A percentile compares a stretch with the other conserved stretches of the same genome.
Evolutionary conservation across 2,888 invertebrate species (phyloP).

Genomic region (Perizoma flavofasciatum): DNA sequence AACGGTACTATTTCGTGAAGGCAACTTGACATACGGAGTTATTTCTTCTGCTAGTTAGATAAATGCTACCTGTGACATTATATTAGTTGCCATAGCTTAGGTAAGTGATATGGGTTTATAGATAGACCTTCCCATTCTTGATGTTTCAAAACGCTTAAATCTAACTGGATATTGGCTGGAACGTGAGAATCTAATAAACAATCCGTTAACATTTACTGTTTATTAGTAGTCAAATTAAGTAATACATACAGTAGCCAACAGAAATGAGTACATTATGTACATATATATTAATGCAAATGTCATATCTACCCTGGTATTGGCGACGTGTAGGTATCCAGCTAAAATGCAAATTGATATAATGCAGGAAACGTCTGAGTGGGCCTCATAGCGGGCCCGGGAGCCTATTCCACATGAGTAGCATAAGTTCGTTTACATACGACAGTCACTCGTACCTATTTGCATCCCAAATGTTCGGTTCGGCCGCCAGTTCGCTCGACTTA

Average conservation of each 20-base stretch:
- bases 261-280: slow-evolving; percentile 39
- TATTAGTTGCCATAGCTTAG: slow-evolving; percentile 11
- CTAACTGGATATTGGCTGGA: slow-evolving; percentile 34
- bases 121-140: slow-evolving; percentile 11
- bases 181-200: slow-evolving; percentile 35
- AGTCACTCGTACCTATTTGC: slow-evolving; percentile 76
- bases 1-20: not conserved
- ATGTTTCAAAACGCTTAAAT: slow-evolving; percentile 23
- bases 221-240: slow-evolving; percentile 39
- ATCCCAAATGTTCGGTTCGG: slow-evolving; percentile 79
- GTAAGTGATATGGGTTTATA: slow-evolving; percentile 14
- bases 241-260: slow-evolving; percentile 32
- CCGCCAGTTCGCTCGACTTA: slow-evolving; percentile 75
- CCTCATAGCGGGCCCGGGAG: slow-evolving; percentile 77
- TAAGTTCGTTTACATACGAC: slow-evolving; percentile 84
- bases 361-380: slow-evolving; percentile 84
- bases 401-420: slow-evolving; percentile 79
- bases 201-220: slow-evolving; percentile 32
- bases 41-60: slow-evolving; percentile 12
- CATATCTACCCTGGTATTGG: slow-evolving; percentile 43
- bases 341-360: slow-evolving; percentile 83
- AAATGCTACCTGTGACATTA: slow-evolving; percentile 17
- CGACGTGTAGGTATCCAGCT: slow-evolving; percentile 52
- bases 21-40: not conserved
- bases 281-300: slow-evolving; percentile 43